Evolutionary conservation across 2,888 invertebrate species (phyloP), one percentile per base, ranked within the genome.

Genomic region (Coenonympha arcania): DNA sequence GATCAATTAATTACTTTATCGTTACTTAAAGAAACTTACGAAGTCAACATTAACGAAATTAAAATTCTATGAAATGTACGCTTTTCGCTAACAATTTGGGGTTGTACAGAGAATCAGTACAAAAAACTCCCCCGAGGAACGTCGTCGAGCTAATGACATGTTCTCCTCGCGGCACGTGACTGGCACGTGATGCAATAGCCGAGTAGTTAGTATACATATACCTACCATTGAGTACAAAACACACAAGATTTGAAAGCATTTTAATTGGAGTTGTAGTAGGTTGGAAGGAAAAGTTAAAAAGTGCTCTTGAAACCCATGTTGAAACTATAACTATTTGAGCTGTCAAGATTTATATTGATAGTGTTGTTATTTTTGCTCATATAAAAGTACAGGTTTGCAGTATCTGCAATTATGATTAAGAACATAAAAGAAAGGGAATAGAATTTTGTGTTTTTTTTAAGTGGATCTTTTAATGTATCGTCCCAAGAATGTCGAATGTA

Each of bases 141-240:
- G 67, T 71, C 64, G 68, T 60, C 64, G 52, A 64, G 79, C 81
- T 85, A 85, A 85, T 83, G 85, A 82, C 80, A 71, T 77, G 76
- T 75, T 70, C 80, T 74, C 63, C 64, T 61, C 54, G 49, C 34
- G 76, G 66, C 85, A 76, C 85, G 85, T 74, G 85, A 55, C 75
- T 40, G 70, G 50, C 85, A 77, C 84, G 85, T 73, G 84, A 48
- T 74, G 54, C 62, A 65, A 69, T 68, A 75, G 71, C 76, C 73
- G 70, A 61, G 69, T 69, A 74, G 71, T 71, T 61, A 61, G 57
- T 58, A 57, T 54, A n/a, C n/a, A n/a, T n/a, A 60, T 52, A 52
- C 45, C 56, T 44, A 37, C 31, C 43, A 15, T 22, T 15, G 16
- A 43, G 47, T 52, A 52, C 16, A 34, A 48, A 39, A 31, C 24